Conservation (phyloP, 2,113 vertebrate species). For the Salminus brasiliensis region DNA sequence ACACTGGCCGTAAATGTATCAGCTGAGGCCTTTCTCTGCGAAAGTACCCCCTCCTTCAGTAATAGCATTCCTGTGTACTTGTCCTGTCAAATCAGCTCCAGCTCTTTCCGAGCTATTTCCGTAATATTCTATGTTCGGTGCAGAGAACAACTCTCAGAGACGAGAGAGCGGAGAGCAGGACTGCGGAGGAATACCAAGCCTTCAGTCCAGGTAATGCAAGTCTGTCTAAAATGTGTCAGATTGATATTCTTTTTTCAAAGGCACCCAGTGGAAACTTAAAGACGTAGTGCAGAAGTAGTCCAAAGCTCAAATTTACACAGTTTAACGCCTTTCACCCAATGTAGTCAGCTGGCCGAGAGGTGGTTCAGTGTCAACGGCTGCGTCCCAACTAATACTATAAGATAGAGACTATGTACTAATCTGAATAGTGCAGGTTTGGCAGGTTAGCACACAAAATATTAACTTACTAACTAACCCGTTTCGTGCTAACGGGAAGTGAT, state of each 20-base stretch:
- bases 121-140: constrained; percentile 53
- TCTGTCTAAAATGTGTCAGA: not conserved
- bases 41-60: constrained; percentile 60
- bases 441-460: too few relatives aligned
- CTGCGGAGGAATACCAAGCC: not conserved
- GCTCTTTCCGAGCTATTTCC: constrained; percentile 64
- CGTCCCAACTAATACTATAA: too few relatives aligned
- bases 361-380: too few relatives aligned
- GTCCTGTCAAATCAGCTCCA: constrained; percentile 73
- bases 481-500: too few relatives aligned
- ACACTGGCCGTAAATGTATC: constrained; percentile 63
- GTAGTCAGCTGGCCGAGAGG: not conserved
- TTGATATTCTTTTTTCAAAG: not conserved
- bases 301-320: not conserved
- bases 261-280: not conserved
- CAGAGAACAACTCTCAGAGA: constrained; percentile 43
- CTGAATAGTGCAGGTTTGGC: too few relatives aligned
- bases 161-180: not conserved
- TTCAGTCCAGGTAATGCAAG: constrained; percentile 3
- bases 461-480: too few relatives aligned
- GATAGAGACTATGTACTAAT: too few relatives aligned
- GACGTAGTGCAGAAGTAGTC: not conserved
- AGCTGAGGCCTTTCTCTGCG: constrained; percentile 60
- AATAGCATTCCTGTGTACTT: constrained; percentile 73
- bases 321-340: not conserved